Percentiles rank a stretch among this genome's conserved stretches.
phyloP scores from a whole-genome alignment of 1,140 invertebrate species.

The Chironomus tepperi region DNA sequence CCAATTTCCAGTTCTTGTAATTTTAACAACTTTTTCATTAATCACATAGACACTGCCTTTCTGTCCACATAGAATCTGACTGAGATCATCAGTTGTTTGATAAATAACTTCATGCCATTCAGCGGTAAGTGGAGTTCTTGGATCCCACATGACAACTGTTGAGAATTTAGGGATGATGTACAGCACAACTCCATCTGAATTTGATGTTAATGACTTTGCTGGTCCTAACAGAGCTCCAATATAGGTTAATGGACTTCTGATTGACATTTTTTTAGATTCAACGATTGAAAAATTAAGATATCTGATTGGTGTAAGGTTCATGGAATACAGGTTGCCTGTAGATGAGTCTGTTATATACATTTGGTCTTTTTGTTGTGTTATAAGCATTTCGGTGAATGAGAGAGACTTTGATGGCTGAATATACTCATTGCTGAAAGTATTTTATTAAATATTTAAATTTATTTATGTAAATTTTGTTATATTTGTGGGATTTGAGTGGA shows the following conservation, averaged over 20 bases:
- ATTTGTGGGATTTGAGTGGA: neutral
- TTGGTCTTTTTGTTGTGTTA: neutral
- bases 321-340: neutral
- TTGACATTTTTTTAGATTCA: slow-evolving; percentile 18
- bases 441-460: neutral
- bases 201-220: neutral
- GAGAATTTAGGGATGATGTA: slow-evolving; percentile 14
- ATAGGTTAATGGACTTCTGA: slow-evolving; percentile 14
- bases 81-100: neutral
- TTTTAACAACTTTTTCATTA: neutral
- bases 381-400: neutral
- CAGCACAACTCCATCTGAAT: neutral
- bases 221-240: neutral
- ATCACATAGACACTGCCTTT: slow-evolving; percentile 6
- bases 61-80: neutral
- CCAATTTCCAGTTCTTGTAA: neutral
- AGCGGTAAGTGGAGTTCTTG: slow-evolving; percentile 5
- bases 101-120: slow-evolving; percentile 24
- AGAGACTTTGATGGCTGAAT: neutral
- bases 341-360: neutral
- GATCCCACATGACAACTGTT: slow-evolving; percentile 16
- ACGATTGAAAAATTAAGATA: neutral
- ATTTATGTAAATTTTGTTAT: neutral
- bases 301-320: neutral
- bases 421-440: neutral